phyloP scores from a whole-genome alignment of 2,888 invertebrate genomes.

The Brenthis ino region DNA sequence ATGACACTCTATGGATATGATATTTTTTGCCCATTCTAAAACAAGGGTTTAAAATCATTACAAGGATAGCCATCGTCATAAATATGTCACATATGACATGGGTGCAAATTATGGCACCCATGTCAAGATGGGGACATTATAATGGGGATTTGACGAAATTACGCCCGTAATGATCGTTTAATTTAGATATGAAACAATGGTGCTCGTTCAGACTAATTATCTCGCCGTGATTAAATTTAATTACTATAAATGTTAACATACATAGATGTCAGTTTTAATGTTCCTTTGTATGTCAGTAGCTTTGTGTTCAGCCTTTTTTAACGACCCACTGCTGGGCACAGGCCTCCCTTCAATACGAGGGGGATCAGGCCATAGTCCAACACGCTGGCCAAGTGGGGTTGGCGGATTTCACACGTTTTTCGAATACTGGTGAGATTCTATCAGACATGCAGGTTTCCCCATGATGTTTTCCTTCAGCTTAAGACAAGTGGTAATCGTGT shows the following conservation, averaged over 20 bases:
- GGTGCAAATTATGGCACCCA: constrained; percentile 46
- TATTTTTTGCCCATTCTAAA: constrained; percentile 17
- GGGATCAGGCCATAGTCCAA: too few relatives aligned
- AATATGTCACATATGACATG: constrained; percentile 46
- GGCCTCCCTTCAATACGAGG: too few relatives aligned
- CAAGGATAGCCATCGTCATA: constrained; percentile 40
- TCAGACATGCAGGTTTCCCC: too few relatives aligned
- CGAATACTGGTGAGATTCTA: too few relatives aligned
- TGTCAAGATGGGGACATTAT: constrained; percentile 40
- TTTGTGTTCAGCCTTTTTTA: neutral
- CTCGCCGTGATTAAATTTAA: constrained; percentile 21
- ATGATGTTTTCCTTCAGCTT: too few relatives aligned
- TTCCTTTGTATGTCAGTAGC: neutral
- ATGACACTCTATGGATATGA: neutral
- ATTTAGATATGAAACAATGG: constrained; percentile 33
- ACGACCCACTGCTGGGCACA: too few relatives aligned
- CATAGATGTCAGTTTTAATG: neutral
- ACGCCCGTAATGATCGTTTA: constrained; percentile 35
- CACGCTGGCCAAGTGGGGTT: too few relatives aligned
- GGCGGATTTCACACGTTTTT: too few relatives aligned
- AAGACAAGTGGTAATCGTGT: too few relatives aligned
- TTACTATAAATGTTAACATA: constrained; percentile 9
- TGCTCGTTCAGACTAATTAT: constrained; percentile 22
- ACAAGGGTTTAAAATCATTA: constrained; percentile 38
- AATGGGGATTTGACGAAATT: constrained; percentile 32